Evolutionary conservation across 2,113 vertebrate species (phyloP).

Genomic region (Rhinoderma darwinii): DNA sequence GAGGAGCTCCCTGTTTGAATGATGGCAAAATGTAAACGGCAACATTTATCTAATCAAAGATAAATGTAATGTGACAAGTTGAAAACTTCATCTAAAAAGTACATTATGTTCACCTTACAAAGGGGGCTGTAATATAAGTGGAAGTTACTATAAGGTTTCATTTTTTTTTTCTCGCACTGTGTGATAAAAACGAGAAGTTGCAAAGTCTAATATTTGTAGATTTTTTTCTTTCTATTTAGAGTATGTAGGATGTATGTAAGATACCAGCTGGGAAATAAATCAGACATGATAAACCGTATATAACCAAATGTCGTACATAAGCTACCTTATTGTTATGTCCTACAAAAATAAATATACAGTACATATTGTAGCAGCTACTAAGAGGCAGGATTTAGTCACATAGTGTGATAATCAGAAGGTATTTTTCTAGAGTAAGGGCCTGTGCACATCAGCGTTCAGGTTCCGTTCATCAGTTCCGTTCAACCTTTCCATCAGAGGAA

Average conservation of each 20-base stretch:
- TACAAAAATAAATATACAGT: no score
- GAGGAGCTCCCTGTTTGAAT: not conserved
- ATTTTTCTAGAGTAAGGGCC: no score
- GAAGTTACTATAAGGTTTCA: not conserved
- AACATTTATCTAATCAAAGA: conserved; percentile 1
- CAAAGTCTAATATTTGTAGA: not conserved
- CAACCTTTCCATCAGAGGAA: no score
- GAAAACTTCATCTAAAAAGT: conserved; percentile 3
- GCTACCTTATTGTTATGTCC: not conserved
- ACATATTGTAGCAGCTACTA: no score
- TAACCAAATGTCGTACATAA: not conserved
- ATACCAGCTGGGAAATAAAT: not conserved
- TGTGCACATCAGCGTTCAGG: no score
- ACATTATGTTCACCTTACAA: not conserved
- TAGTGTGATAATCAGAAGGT: no score
- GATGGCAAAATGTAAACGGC: not conserved
- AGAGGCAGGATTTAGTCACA: no score
- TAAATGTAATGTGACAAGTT: not conserved
- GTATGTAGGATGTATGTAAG: not conserved
- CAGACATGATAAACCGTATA: not conserved
- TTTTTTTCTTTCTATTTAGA: not conserved
- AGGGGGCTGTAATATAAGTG: not conserved
- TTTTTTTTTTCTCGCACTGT: not conserved
- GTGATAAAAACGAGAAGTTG: not conserved
- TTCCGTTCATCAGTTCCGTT: no score